Base-by-base conservation (phyloP, 2,888 invertebrate species). In the Synergus itoensis region DNA sequence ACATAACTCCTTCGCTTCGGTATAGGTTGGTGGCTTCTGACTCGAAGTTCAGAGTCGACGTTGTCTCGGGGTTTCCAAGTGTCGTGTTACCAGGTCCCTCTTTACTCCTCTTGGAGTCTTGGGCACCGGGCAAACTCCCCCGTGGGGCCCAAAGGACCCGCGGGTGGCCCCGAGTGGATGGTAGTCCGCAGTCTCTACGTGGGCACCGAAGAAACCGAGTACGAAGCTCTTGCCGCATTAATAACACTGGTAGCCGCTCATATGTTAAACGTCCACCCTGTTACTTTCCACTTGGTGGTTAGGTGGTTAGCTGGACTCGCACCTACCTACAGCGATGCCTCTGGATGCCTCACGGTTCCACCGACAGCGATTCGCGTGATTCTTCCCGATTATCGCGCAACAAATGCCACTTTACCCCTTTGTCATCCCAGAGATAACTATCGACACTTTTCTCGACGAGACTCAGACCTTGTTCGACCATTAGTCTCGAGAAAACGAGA, bases 221-320 rank as follows among this genome's bases (percentile, higher is more conserved):
- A 90, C 89, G 88, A 89, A 87, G 86, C 88, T 88, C 86, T 87
- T 88, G 84, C 83, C 86, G 91, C 90, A 92, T 92, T 92, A 92
- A 92, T 92, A 92, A 92, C 90, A 91, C 91, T 90, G 90, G 91
- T 91, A 92, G 91, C 91, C 86, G 89, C 88, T 91, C 90, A 91
- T 92, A 91, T 92, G 91, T 92, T 92, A 92, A 91, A 92, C 90
- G 92, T 92, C 92, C 89, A 89, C 90, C 90, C 90, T 86, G 80
- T 80, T 80, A 82, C 83, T 81, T 82, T 84, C 79, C 79, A 78
- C 81, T 82, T 73, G 73, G 73, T 73, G 53, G 43, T 67, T 36
- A 21, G 21, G 5, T 53, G 16, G 48, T 79, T 63, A 57, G 80
- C 77, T 78, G 18, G 28, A 80, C 80, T 80, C 81, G 57, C 78